Evolutionary conservation across 2,888 invertebrate genomes (phyloP), one percentile per base, ranked within the genome.

Genomic region (Dasypolia templi): DNA sequence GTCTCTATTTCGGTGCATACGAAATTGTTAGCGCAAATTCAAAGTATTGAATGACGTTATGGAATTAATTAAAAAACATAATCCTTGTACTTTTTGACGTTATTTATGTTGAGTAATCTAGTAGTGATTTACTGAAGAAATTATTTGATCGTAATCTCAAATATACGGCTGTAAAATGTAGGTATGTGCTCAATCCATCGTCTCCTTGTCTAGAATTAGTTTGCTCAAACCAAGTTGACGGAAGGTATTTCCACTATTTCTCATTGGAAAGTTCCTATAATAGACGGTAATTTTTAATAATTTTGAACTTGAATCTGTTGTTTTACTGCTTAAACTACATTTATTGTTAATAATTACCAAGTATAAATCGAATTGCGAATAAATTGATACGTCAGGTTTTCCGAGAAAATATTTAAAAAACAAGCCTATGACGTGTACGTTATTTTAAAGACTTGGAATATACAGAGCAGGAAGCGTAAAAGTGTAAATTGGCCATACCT

Each of bases 381-480:
- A 49, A 55, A 35, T 58, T 14, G 2, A 39, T 46, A 66, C 32
- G 3, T 64, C 46, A 32, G 5, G 22, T 49, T 72, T 79, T 74
- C 75, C 56, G 12, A 62, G 83, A 83, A 79, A 83, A 46, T 22
- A 46, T 22, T 65, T n/a, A 68, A 66, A 79, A 79, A 67, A 83
- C 59, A 61, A 56, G 32, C 9, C 17, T 35, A 53, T 83, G 75
- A 81, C 65, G 68, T 72, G 2, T 61, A 53, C 17, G 55, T 32
- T 55, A 58, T 58, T 55, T 55, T 35, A 29, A 58, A 35, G 22
- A 70, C 78, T 81, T 82, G 82, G 71, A 74, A 73, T 68, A 75
- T 42, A 26, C 32, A 66, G n/a, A 78, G 61, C 75, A 79, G 77
- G 85, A 84, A 84, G 55, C 42, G 64, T 66, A 42, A 51, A 84